Evolutionary conservation across 1,140 invertebrate genomes (phyloP), one percentile per base, ranked within the genome.

Genomic region (Cardiocondyla obscurior): DNA sequence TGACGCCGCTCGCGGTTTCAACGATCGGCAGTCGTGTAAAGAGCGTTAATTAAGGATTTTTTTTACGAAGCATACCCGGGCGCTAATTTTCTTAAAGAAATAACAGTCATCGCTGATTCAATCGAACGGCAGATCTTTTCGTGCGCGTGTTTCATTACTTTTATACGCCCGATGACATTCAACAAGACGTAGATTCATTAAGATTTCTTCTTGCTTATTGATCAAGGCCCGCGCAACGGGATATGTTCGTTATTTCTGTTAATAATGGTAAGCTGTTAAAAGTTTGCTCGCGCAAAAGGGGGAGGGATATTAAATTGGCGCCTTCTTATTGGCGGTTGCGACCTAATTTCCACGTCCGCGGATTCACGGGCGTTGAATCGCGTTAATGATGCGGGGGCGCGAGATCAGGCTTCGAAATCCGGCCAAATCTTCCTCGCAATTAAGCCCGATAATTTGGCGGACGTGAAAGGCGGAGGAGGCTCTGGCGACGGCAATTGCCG

Each of bases 401-500:
- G 16, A 51, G 74, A 53, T 77, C 74, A 36, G 30, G 30, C 49
- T 46, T 49, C 60, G 33, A 77, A 77, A 77, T 53, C 44, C 46
- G 22, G 46, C 46, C 22, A 22, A 79, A 55, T 79, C 46, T 79
- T 79, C 33, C 46, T 79, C 25, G 62, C 74, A 79, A 79, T 79
- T 79, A 79, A 69, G 74, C 74, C 30, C 46, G 62, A 69, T 69
- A 69, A 79, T 79, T 79, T 25, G 62, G 64, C 62, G 33, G 49
- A 51, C 74, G 42, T 51, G 74, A 79, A 69, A 67, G 46, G 46
- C 33, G 39, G 4, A 36, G 22, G 44, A 53, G 58, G 36, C 65
- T 77, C 30, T 19, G 39, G n/a, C 46, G 33, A 53, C 25, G n/a
- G 57, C 42, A 65, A 64, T 64, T 19, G 46, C 25, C 46, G 46